phyloP scores from a whole-genome alignment of 2,113 vertebrate genomes.

The Prietella phreatophila region DNA sequence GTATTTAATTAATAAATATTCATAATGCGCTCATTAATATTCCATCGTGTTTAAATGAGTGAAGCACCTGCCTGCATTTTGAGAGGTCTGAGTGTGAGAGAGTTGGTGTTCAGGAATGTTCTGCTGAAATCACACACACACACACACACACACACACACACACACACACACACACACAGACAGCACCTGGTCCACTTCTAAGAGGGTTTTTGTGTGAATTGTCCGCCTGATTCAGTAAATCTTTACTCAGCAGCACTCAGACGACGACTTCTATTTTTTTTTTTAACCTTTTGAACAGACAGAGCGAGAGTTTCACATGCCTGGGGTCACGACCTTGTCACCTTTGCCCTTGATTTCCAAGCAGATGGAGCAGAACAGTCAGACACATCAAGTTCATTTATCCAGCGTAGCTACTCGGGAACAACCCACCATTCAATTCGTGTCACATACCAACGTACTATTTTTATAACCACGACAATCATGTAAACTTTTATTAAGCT shows the following conservation, averaged over 20 bases:
- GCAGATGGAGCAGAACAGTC: neutral
- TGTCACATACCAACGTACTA: neutral
- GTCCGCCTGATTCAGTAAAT: neutral
- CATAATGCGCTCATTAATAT: neutral
- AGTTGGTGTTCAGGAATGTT: neutral
- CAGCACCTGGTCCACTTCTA: neutral
- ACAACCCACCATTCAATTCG: neutral
- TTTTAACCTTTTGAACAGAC: neutral
- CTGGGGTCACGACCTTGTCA: neutral
- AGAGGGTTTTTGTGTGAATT: neutral
- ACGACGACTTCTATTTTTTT: neutral
- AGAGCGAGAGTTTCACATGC: conserved; percentile 5
- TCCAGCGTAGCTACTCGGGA: neutral
- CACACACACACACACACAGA: neutral
- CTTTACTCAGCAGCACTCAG: conserved; percentile 1
- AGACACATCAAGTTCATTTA: neutral
- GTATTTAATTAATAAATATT: neutral
- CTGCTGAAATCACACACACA: neutral
- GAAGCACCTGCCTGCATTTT: neutral
- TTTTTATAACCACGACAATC: neutral
- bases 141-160: conserved; percentile 3
- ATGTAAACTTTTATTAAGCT: neutral
- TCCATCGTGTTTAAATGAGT: neutral
- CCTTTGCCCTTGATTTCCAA: conserved; percentile 10
- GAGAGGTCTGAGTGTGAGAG: neutral